A percentile compares a stretch with the other conserved stretches of the same genome.
phyloP scores from a whole-genome alignment of 1,140 invertebrate genomes.

The Samia ricini region DNA sequence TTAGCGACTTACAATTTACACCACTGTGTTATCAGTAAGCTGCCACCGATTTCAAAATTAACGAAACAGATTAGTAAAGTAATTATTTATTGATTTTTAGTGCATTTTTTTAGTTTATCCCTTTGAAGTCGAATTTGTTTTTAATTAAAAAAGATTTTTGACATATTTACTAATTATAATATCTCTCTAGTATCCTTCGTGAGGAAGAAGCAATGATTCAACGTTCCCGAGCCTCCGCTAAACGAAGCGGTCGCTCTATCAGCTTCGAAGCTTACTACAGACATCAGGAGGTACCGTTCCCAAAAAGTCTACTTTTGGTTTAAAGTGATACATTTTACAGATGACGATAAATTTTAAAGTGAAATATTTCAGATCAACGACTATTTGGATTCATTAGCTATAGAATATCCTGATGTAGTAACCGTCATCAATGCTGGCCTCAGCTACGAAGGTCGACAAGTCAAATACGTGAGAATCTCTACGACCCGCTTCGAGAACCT shows the following conservation, averaged over 20 bases:
- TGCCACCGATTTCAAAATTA: too few species aligned
- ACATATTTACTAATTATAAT: not conserved
- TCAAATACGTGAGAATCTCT: constrained; percentile 79
- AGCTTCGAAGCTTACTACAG: constrained; percentile 58
- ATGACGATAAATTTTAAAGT: not conserved
- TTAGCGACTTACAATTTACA: too few species aligned
- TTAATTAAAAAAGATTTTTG: not conserved
- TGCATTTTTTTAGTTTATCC: too few species aligned
- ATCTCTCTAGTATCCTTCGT: constrained; percentile 45
- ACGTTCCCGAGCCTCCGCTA: constrained; percentile 26
- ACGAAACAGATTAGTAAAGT: too few species aligned
- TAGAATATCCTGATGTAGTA: constrained; percentile 65
- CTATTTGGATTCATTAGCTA: constrained; percentile 73
- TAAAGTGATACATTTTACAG: not conserved
- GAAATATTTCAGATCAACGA: constrained; percentile 73
- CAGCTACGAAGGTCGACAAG: constrained; percentile 75
- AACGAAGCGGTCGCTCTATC: constrained; percentile 39
- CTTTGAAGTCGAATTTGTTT: too few species aligned
- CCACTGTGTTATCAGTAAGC: too few species aligned
- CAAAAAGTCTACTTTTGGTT: not conserved
- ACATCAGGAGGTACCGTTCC: constrained; percentile 41
- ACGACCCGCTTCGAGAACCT: constrained; percentile 81
- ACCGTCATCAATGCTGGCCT: constrained; percentile 74
- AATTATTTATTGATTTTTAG: too few species aligned
- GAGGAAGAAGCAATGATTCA: constrained; percentile 43